Conservation (phyloP, 2,797 vertebrate genomes). For the Esox lucius region DNA sequence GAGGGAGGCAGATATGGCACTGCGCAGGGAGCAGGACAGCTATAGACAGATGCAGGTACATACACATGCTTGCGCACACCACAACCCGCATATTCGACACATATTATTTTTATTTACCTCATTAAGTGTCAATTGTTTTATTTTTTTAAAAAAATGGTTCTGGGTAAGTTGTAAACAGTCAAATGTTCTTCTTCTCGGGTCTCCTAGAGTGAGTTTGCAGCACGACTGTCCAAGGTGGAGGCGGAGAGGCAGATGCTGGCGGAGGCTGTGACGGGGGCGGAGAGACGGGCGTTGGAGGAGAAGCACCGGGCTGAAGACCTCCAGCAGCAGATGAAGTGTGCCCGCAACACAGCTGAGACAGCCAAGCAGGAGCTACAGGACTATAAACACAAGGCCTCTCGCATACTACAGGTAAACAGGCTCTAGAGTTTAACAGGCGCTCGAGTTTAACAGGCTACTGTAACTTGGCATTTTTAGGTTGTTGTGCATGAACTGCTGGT, state of each 20-base stretch:
- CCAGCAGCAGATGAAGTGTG: conserved; percentile 85
- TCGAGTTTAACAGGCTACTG: too few species aligned
- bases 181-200: background rate
- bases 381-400: conserved; percentile 96
- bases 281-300: conserved; percentile 85
- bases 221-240: conserved; percentile 85
- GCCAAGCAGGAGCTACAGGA: conserved; percentile 89
- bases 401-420: conserved; percentile 87
- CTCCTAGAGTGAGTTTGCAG: conserved; percentile 82
- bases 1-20: conserved; percentile 79
- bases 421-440: too few species aligned
- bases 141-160: too few species aligned
- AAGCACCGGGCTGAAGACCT: conserved; percentile 84
- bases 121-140: too few species aligned
- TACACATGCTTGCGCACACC: background rate
- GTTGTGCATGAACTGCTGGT: too few species aligned
- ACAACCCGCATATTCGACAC: too few species aligned
- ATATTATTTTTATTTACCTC: too few species aligned
- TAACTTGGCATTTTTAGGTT: background rate
- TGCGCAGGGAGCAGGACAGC: conserved; percentile 89
- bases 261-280: conserved; percentile 82
- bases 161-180: background rate
- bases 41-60: conserved; percentile 93
- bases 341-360: conserved; percentile 78
- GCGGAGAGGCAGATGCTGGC: conserved; percentile 88